Base-by-base conservation (phyloP, 2,113 vertebrate species). In the Dicrurus megarhynchus region DNA sequence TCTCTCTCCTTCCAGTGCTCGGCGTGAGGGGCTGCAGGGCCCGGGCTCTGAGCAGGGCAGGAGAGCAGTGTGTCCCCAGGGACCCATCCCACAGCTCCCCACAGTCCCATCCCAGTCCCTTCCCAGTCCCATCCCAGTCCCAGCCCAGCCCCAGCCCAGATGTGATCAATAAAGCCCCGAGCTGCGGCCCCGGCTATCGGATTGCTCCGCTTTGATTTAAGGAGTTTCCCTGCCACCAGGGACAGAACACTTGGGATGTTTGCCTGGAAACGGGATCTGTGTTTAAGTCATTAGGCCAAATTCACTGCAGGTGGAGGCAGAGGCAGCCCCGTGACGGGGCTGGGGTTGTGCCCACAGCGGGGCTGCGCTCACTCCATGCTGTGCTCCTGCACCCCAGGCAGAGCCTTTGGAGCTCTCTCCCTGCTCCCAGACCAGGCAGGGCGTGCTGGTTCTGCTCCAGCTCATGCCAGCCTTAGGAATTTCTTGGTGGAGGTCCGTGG, bases 201-300 rank as follows among this genome's bases (percentile, higher is more conserved):
- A 27, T 94, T 81, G 68, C 95, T 88, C 30, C 0, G 33, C 94
- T 97, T 95, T 96, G 90, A 95, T 96, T 97, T 93, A 94, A 94
- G 96, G 95, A 89, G 96, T 97, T 96, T 95, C 84, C 87, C 78
- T 7, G 33, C 96, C 97, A 55, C 52, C 93, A 89, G 96, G 95
- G 91, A 94, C 78, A 49, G 93, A 95, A 76, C 94, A 80, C 84
- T 93, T 9, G 93, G 93, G 92, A 96, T 88, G 92, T 94, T 78
- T 96, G 96, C 95, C 84, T 97, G 96, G 96, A 96, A 97, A 96
- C 92, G 74, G 93, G 95, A 94, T 96, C 96, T 94, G 85, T 97
- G 95, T 80, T 96, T 94, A 96, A 97, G 92, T 86, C 95, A 88
- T 96, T 92, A 97, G 93, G 85, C 90, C 95, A 97, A 96, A 97